phyloP scores from a whole-genome alignment of 2,797 vertebrate species.

The Protonibea diacanthus region DNA sequence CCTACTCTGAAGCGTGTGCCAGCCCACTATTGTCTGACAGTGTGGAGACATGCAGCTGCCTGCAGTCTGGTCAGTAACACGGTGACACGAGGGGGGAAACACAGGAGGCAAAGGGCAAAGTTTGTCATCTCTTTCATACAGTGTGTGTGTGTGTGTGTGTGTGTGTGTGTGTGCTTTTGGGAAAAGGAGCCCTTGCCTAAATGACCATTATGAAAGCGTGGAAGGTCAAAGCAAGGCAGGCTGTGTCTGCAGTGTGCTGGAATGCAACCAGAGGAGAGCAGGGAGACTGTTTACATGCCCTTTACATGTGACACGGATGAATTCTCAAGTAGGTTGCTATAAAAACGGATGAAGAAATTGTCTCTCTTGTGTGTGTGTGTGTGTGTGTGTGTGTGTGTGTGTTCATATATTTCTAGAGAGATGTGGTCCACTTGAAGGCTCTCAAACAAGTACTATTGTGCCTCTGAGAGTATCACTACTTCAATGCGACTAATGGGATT shows the following conservation, averaged over 20 bases:
- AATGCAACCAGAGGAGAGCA: slow-evolving; percentile 65
- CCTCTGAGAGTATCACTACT: not conserved
- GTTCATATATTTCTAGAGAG: slow-evolving; percentile 22
- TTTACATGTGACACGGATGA: slow-evolving; percentile 23
- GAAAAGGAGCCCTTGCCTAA: slow-evolving; percentile 40
- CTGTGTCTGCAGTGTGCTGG: slow-evolving; percentile 62
- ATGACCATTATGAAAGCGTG: slow-evolving; percentile 58
- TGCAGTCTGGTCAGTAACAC: slow-evolving; percentile 69
- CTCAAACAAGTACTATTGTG: not conserved
- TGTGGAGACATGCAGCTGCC: slow-evolving; percentile 80
- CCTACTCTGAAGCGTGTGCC: slow-evolving; percentile 67
- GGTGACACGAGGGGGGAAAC: slow-evolving; percentile 41
- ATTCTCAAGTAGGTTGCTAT: slow-evolving; percentile 20
- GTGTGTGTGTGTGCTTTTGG: slow-evolving; percentile 31
- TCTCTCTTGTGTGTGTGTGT: not conserved
- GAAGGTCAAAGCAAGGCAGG: slow-evolving; percentile 64
- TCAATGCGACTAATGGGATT: not conserved
- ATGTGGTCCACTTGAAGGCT: not conserved
- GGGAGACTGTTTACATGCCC: slow-evolving; percentile 65
- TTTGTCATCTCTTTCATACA: slow-evolving; percentile 57
- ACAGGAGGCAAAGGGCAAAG: slow-evolving; percentile 66
- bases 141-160: slow-evolving; percentile 31
- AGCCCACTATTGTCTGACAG: slow-evolving; percentile 74
- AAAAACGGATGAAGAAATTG: slow-evolving; percentile 16
- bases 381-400: too few species aligned